Base-by-base conservation (phyloP, 2,888 invertebrate species). In the Eremobia ochroleuca region DNA sequence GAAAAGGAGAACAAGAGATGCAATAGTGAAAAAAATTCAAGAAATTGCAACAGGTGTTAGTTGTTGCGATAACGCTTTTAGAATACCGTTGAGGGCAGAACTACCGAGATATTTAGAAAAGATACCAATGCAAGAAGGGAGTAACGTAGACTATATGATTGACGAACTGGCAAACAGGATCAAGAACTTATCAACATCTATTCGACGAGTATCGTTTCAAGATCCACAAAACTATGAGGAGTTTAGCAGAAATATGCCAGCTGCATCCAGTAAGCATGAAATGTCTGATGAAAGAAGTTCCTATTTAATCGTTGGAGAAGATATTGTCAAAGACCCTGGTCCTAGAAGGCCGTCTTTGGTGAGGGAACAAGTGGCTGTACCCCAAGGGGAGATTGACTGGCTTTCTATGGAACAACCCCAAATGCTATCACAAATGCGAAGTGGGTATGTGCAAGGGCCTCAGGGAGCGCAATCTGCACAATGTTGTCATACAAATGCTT, bases 151-250 rank as follows among this genome's bases (percentile, higher is more conserved):
- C 15, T 92, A 91, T 75, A 90, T 94, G 87, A 89, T 91, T 0
- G 92, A 93, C 11, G 93, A 94, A 78, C 84, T 94, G n/a, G 81
- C 87, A 0, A 94, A 93, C 52, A 91, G 94, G 85, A 78, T 94
- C 1, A 92, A 88, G 55, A 92, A 92, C 62, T 89, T 90, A 79
- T 73, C 86, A 2, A 88, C 81, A 73, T 85, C 28, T 37, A 75
- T 15, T 77, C 64, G 46, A 85, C 76, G 40, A 49, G 90, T 90
- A 4, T 86, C 87, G 0, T 92, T 93, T 85, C 77, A 88, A 76
- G 87, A 89, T 43, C 84, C 89, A 0, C 76, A 85, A 25, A 85
- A 85, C 52, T 93, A 91, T 81, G 86, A 89, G 13, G 89, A 90
- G 0, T 93, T 93, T 73, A 89, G 88, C 31, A 77, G 83, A 73